A percentile compares a stretch with the other conserved stretches of the same genome.
phyloP scores from a whole-genome alignment of 1,140 invertebrate genomes.

The Schlechtendalia chinensis region DNA sequence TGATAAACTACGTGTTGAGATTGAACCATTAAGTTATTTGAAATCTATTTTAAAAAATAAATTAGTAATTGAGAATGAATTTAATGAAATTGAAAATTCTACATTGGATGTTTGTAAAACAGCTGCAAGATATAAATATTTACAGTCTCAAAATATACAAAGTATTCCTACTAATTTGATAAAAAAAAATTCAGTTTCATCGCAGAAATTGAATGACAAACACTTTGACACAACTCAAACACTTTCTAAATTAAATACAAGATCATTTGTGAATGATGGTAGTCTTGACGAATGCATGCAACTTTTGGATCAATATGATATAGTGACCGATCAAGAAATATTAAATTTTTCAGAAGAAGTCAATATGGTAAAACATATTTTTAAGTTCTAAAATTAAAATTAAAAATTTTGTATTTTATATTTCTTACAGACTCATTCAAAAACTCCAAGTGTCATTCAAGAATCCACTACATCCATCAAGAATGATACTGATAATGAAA shows the following conservation, averaged over 20 bases:
- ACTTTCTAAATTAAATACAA: background rate
- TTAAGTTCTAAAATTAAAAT: background rate
- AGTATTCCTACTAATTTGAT: background rate
- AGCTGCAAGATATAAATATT: background rate
- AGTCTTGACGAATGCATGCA: conserved; percentile 27
- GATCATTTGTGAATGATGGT: background rate
- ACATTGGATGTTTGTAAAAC: background rate
- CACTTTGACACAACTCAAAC: background rate
- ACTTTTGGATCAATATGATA: conserved; percentile 42
- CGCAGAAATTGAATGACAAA: background rate
- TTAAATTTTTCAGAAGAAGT: conserved; percentile 10
- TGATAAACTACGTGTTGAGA: conserved; percentile 2
- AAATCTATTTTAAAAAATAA: conserved; percentile 33
- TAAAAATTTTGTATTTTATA: background rate
- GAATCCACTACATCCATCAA: too few species aligned
- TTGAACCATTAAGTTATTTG: conserved; percentile 20
- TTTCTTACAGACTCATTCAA: background rate
- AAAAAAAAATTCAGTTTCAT: background rate
- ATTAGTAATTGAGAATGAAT: background rate
- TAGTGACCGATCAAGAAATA: conserved; percentile 24
- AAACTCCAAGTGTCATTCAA: background rate
- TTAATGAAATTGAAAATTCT: background rate
- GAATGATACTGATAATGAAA: background rate
- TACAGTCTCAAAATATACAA: background rate
- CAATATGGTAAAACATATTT: background rate